phyloP scores from a whole-genome alignment of 2,113 vertebrate species.

The Noctilio leporinus region DNA sequence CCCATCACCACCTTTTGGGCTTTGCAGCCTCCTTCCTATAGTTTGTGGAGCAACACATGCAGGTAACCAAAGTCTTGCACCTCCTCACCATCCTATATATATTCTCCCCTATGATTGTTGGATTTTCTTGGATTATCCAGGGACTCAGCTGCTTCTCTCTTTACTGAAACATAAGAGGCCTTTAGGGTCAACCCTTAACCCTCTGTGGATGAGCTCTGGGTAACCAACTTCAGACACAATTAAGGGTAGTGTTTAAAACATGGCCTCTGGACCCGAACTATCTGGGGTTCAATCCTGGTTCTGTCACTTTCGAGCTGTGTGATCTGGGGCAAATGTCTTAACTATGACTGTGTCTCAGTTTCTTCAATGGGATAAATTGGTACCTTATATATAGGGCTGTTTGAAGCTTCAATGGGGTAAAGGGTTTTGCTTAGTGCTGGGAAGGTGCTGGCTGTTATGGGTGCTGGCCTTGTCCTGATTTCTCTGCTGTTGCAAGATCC shows the following conservation, averaged over 20 bases:
- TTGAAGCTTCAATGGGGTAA: not conserved
- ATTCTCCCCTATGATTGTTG: fast-evolving
- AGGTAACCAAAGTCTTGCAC: fast-evolving
- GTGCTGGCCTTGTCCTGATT: not conserved
- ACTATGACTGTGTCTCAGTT: not conserved
- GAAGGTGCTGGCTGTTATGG: not conserved
- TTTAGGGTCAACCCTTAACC: not conserved
- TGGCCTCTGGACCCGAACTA: not conserved
- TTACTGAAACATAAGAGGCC: not conserved
- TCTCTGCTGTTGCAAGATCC: not conserved
- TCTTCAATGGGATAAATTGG: not conserved
- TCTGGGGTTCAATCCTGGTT: not conserved
- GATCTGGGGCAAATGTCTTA: not conserved
- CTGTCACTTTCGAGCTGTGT: not conserved
- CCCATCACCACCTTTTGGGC: not conserved
- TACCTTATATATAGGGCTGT: no score
- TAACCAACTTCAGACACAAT: not conserved
- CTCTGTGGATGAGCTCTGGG: not conserved
- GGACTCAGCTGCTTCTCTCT: not conserved
- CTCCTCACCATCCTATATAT: fast-evolving
- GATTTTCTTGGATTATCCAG: not conserved
- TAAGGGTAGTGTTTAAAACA: not conserved
- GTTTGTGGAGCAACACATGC: not conserved
- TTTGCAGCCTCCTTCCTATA: not conserved
- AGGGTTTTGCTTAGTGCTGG: not conserved